These are phyloP conservation scores for human DNA, from an alignment of 2,113 vertebrate genomes.

Conservation along the genomic window GRCh38 chr14:77038001-77038500, in stretches of 20 bases:
- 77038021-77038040: neutral
- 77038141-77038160: constrained; percentile 81
- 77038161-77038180: constrained; percentile 79
- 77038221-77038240: constrained; percentile 74
- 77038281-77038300: constrained; percentile 68
- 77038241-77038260: constrained; percentile 76
- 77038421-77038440: constrained; percentile 85
- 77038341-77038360: constrained; percentile 13
- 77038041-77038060: neutral
- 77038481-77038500: constrained; percentile 83
- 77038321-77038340: neutral
- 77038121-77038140: constrained; percentile 75
- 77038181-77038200: constrained; percentile 75
- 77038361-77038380: neutral
- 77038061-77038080: fast-evolving
- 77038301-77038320: neutral
- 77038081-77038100: neutral
- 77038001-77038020: neutral
- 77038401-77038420: constrained; percentile 87
- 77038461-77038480: constrained; percentile 87
- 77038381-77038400: constrained; percentile 80
- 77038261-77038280: constrained; percentile 78
- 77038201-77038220: constrained; percentile 71
- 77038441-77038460: constrained; percentile 83
- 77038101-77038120: neutral